phyloP scores from a whole-genome alignment of 2,797 vertebrate species.

The Falco biarmicus region DNA sequence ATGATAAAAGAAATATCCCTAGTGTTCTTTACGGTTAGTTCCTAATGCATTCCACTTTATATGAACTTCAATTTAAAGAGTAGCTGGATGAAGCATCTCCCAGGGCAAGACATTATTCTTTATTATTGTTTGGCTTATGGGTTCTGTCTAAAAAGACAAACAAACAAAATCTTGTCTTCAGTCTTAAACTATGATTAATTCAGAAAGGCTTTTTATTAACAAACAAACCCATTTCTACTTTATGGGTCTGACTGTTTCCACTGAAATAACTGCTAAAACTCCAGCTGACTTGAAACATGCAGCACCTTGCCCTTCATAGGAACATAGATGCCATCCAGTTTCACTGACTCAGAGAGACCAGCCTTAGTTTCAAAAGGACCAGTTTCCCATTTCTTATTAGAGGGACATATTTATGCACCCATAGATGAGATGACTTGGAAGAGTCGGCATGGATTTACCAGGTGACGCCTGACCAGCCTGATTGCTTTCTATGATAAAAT shows the following conservation, averaged over 20 bases:
- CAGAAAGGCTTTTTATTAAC: background rate
- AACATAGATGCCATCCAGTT: background rate
- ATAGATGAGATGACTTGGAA: background rate
- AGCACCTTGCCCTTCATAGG: background rate
- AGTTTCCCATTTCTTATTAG: background rate
- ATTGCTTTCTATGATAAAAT: background rate
- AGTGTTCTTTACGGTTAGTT: background rate
- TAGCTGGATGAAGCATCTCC: background rate
- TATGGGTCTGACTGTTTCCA: background rate
- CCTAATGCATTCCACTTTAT: background rate
- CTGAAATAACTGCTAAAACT: background rate
- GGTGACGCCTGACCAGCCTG: background rate
- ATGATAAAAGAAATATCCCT: background rate
- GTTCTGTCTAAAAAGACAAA: background rate
- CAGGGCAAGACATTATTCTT: background rate
- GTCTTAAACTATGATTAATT: slow-evolving; percentile 2
- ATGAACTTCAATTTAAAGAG: background rate
- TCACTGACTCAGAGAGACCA: background rate
- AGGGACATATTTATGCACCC: background rate
- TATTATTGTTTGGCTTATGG: slow-evolving; percentile 1
- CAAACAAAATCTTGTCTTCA: background rate
- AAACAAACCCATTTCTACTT: background rate
- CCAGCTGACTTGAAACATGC: accelerated
- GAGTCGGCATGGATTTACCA: background rate
- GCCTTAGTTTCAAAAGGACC: background rate